Base-by-base conservation (phyloP, 2,888 invertebrate genomes). In the Mechanitis mazaeus region DNA sequence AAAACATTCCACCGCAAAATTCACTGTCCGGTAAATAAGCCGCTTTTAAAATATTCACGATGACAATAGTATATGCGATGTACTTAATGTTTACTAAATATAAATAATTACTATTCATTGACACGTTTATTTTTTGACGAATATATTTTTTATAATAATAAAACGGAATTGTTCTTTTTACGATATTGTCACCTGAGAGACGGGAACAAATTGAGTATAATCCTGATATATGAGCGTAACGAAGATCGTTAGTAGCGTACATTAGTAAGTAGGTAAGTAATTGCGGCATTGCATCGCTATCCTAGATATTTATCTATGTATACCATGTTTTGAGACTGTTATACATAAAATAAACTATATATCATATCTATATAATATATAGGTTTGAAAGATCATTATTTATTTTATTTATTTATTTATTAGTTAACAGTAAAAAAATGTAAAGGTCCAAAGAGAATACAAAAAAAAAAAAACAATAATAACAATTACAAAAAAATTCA, bases 1-100 rank as follows among this genome's bases (percentile, higher is more conserved):
- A 83, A 76, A 75, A 78, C 79, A 83, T 84, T 81, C 80, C 72
- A 70, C 75, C 75, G 77, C 77, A 81, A 83, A 42, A 85, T 84
- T 83, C 76, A 78, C 75, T 76, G 77, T 71, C 76, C 75, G 77
- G 77, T 80, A 78, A 81, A 76, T 77, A 79, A 79, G 73, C 73
- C 73, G 70, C 72, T 75, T 67, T 67, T 79, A 69, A 80, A 83
- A 79, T 79, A 79, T 79, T 73, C 71, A 77, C 65, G 55, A 20
- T 33, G n/a, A 20, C 28, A 54, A 54, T 54, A 20, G 50, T 31
- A 31, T 50, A 31, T 7, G 50, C 50, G 31, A 50, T 50, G 28
- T 50, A 47, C 31, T 31, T 3, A 50, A 50, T 31, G 28, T n/a
- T 50, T 47, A 28, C 7, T n/a, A 2, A 50, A 31, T 31, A 28